Percentiles rank a stretch among this genome's conserved stretches.
phyloP scores from a whole-genome alignment of 2,888 invertebrate genomes.

The Acanthosepion esculentum region DNA sequence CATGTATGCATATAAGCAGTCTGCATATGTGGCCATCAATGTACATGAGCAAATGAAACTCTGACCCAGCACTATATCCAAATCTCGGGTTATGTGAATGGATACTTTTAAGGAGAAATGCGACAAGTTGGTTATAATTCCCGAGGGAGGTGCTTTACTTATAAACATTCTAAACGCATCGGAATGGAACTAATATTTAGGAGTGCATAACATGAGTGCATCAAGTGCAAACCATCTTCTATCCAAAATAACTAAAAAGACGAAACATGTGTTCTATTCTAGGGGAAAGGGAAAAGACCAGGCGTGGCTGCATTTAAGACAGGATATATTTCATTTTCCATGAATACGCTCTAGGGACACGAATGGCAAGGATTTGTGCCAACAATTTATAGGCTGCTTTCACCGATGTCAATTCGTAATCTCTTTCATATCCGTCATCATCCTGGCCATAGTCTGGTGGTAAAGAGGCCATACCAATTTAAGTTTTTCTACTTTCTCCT shows the following conservation, averaged over 20 bases:
- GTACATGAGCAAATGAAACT: too few relatives aligned
- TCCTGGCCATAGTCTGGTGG: background rate
- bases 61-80: too few relatives aligned
- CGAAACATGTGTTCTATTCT: background rate
- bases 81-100: background rate
- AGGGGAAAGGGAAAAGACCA: background rate
- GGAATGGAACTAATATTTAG: background rate
- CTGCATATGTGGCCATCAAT: too few relatives aligned
- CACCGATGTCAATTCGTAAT: background rate
- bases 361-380: background rate
- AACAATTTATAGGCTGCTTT: background rate
- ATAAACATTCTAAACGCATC: background rate
- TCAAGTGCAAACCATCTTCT: background rate
- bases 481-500: background rate
- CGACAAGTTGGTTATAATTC: background rate
- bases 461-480: background rate
- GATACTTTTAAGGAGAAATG: background rate
- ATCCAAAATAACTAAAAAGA: background rate
- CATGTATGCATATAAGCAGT: too few relatives aligned
- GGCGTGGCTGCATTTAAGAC: background rate
- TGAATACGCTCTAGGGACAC: background rate
- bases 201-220: background rate
- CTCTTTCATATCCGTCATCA: background rate
- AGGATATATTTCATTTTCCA: conserved; percentile 20
- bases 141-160: background rate